Conservation (phyloP, 1,140 invertebrate genomes). For the Drosophila repletoides region DNA sequence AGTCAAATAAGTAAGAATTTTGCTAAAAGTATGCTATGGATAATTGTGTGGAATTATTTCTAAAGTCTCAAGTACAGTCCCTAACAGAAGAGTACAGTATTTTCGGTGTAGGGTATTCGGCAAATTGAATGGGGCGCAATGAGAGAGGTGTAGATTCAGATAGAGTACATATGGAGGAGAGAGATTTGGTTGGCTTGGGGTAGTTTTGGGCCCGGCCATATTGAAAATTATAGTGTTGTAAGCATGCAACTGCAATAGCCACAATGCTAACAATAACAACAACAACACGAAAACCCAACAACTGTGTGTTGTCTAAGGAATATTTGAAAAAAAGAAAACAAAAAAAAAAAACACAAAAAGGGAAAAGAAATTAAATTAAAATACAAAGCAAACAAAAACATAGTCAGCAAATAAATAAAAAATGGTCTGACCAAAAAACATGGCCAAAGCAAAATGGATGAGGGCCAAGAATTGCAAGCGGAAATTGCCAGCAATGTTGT, state of each 20-base stretch:
- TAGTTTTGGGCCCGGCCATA: constrained; percentile 28
- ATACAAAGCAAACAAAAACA: constrained; percentile 73
- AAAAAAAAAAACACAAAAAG: constrained; percentile 15
- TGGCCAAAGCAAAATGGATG: background rate
- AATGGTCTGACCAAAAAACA: constrained; percentile 18
- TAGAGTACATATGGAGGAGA: too few species aligned
- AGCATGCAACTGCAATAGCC: constrained; percentile 60
- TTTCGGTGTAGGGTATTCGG: background rate
- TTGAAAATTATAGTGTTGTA: constrained; percentile 77
- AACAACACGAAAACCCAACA: too few species aligned
- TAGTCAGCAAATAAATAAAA: constrained; percentile 77
- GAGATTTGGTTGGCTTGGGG: background rate
- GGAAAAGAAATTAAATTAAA: constrained; percentile 64
- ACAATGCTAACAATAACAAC: constrained; percentile 34
- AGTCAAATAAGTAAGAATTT: too few species aligned
- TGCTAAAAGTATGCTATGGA: too few species aligned
- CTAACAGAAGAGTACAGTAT: too few species aligned
- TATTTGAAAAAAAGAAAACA: constrained; percentile 25
- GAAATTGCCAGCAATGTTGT: constrained; percentile 64
- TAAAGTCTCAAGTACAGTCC: too few species aligned
- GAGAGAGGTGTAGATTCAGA: background rate
- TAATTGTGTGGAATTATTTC: too few species aligned
- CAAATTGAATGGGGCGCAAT: background rate
- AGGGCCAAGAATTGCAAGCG: constrained; percentile 54
- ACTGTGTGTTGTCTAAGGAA: too few species aligned